Base-by-base conservation (phyloP, 2,797 vertebrate genomes). In the Brachyrhaphis roseni region DNA sequence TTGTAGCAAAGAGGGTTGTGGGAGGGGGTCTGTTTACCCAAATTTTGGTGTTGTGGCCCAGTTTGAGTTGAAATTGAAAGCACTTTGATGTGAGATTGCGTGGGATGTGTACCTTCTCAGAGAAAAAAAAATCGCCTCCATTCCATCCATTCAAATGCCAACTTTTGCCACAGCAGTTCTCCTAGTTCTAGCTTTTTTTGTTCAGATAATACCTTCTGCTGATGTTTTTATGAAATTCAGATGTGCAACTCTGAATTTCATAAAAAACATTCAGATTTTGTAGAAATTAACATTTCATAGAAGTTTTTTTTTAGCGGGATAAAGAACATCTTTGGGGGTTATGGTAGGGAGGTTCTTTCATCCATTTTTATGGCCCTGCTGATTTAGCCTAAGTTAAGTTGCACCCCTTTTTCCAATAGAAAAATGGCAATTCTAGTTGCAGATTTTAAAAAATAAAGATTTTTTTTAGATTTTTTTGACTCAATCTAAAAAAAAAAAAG, bases 21-120 rank as follows among this genome's bases (percentile, higher is more conserved):
- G 47, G 55, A 79, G 79, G 70, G 81, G 82, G 62, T 28, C 59
- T 62, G 3, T 86, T 88, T 70, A 85, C 76, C 86, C 84, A 91
- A 79, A 87, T 79, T 70, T 26, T 87, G 82, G 84, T 93, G 87
- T 39, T 20, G 83, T 87, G 90, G 89, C 88, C 90, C 91, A 85
- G 84, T 88, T 89, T 87, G 84, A 89, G 83, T 92, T 93, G 86
- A 94, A 84, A 68, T 91, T 93, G 92, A 96, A 96, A 94, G 95
- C 95, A 96, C 96, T 96, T 96, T 95, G 95, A 95, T 94, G 89
- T 92, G 91, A 95, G 93, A 95, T 91, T 95, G 93, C 90, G 90
- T 94, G 93, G 95, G 93, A 93, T 94, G 95, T 94, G 91, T 86
- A 86, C 89, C 88, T 92, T 84, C 81, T 77, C 91, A 78, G 80